Conservation (phyloP, 2,797 vertebrate genomes). For the Botia almorhae region DNA sequence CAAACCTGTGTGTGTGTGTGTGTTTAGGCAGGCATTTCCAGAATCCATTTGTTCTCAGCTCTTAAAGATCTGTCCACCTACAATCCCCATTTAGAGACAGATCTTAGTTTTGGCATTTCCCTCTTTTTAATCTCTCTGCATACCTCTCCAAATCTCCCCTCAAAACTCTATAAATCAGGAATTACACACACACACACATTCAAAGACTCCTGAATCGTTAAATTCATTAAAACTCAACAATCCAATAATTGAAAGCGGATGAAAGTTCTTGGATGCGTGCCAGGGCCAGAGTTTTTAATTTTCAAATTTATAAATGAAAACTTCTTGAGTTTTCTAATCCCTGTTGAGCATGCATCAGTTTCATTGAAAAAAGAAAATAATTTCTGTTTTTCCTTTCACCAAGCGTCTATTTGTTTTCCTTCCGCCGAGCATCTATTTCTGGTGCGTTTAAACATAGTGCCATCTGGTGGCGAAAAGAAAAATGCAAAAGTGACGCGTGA, state of each 20-base stretch:
- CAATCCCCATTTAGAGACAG: not conserved
- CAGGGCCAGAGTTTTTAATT: slow-evolving; percentile 45
- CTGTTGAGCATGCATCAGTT: not conserved
- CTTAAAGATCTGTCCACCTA: not conserved
- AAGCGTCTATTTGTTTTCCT: no score
- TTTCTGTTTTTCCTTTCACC: slow-evolving; percentile 5
- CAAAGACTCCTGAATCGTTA: slow-evolving; percentile 42
- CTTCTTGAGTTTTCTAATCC: slow-evolving; percentile 14
- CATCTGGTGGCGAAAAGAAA: slow-evolving; percentile 42
- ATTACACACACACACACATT: slow-evolving; percentile 38
- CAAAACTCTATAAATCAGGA: slow-evolving; percentile 42
- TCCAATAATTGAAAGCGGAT: slow-evolving; percentile 53
- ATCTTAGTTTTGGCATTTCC: slow-evolving; percentile 11
- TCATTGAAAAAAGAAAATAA: not conserved
- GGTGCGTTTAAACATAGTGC: slow-evolving; percentile 12
- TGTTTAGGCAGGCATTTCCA: not conserved
- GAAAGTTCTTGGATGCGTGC: slow-evolving; percentile 41
- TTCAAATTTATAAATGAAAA: slow-evolving; percentile 43
- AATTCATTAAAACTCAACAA: slow-evolving; percentile 55
- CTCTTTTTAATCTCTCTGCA: not conserved
- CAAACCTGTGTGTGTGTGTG: not conserved
- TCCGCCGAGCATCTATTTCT: not conserved
- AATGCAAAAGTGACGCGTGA: not conserved
- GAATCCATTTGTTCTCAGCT: not conserved
- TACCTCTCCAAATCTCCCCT: slow-evolving; percentile 10